Base-by-base conservation (phyloP, 2,888 invertebrate genomes). In the Diadromus collaris region DNA sequence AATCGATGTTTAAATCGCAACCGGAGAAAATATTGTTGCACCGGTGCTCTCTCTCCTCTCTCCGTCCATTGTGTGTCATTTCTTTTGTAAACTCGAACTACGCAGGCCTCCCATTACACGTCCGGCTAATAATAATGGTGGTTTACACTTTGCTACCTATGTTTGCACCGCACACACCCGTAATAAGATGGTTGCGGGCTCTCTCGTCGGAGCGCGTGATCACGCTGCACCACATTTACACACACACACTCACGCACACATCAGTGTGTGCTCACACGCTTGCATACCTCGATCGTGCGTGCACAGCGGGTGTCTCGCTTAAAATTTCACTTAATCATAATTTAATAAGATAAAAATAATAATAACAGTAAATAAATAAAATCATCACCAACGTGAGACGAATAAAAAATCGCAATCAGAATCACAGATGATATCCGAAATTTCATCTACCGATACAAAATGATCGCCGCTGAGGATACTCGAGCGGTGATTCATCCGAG, bases 81-180 rank as follows among this genome's bases (percentile, higher is more conserved):
- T 71, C 34, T 72, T 75, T 70, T 72, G 73, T 75, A 71, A 68
- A 74, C 72, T 73, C 64, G 51, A 27, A 67, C 41, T 58, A 60
- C 54, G 79, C 67, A 60, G 27, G 51, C 58, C 79, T 85, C 82
- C 82, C 82, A 80, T 88, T 87, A 85, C 84, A 84, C 79, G 83
- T 83, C 83, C 78, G 81, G 82, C 81, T 87, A 88, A 87, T 86
- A 88, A 88, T 86, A 85, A 88, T 83, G 83, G 81, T 84, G 83
- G 84, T 86, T 88, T 87, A 86, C 87, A 86, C 83, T 85, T 86
- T 82, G 86, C 86, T 87, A 88, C 86, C 84, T 82, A 84, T 83
- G 84, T 85, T 84, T 85, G 81, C 83, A 83, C 81, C 83, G 76
- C 82, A 78, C 82, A 81, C 79, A 83, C 70, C 78, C 80, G 79